Evolutionary conservation across 2,797 vertebrate species (phyloP).

Genomic region (Coccyzus lansbergi): DNA sequence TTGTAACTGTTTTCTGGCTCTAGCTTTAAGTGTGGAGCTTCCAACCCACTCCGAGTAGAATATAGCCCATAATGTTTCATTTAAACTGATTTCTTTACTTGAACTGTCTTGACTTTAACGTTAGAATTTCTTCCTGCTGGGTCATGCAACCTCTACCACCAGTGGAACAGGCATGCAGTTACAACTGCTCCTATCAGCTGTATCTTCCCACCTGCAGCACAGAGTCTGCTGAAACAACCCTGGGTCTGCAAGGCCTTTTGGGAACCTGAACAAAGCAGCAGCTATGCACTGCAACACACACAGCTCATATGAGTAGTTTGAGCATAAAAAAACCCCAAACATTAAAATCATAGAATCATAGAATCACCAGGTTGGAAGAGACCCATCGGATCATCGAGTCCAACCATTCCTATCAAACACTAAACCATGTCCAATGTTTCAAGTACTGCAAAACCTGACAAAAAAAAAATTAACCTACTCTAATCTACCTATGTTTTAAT

Average conservation of each 20-base stretch:
- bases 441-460: neutral
- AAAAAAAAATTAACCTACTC: neutral
- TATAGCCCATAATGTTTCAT: neutral
- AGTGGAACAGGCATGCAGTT: neutral
- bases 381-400: no score
- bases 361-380: no score
- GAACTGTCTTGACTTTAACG: conserved; percentile 1
- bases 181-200: neutral
- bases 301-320: rapidly evolving
- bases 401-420: no score
- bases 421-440: no score
- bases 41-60: neutral
- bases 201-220: neutral
- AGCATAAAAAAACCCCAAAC: neutral
- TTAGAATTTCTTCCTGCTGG: conserved; percentile 1
- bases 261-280: neutral
- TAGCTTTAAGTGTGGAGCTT: neutral
- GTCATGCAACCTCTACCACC: neutral
- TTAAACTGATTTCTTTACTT: conserved; percentile 18
- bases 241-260: neutral
- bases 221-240: neutral
- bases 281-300: neutral
- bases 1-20: neutral
- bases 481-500: neutral
- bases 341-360: no score